Evolutionary conservation across 2,797 vertebrate genomes (phyloP).

Genomic region (Sphenodon punctatus): DNA sequence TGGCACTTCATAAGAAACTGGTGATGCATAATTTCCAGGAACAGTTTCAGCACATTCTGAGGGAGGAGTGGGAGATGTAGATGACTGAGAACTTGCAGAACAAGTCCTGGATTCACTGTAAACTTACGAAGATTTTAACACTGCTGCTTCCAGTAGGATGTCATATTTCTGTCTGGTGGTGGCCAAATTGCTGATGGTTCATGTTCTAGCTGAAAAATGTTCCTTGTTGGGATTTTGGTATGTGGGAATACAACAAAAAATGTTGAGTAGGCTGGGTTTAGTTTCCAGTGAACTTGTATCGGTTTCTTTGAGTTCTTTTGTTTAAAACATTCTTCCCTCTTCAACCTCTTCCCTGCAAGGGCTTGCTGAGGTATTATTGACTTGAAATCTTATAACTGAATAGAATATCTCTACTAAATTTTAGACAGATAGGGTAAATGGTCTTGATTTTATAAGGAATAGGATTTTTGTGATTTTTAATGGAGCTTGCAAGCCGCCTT

Average conservation of each 20-base stretch:
- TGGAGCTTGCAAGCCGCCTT: no score
- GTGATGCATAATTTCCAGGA: no score
- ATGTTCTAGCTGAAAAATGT: conserved; percentile 69
- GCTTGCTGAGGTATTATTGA: conserved; percentile 44
- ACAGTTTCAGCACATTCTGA: no score
- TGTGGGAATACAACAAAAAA: conserved; percentile 54
- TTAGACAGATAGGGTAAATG: no score
- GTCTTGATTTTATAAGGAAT: no score
- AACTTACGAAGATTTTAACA: no score
- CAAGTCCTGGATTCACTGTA: no score
- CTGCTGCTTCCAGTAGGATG: no score
- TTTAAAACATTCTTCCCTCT: background rate
- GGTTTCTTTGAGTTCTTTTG: conserved; percentile 58
- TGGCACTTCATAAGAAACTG: no score
- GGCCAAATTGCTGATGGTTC: conserved; percentile 81
- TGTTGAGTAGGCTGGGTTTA: conserved; percentile 63
- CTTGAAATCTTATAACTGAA: conserved; percentile 13
- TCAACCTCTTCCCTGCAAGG: conserved; percentile 38
- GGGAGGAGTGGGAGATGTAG: no score
- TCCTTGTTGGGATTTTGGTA: conserved; percentile 61
- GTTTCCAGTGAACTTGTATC: conserved; percentile 38
- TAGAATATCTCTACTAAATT: conserved; percentile 39
- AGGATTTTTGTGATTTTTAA: no score
- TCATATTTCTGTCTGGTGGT: conserved; percentile 77
- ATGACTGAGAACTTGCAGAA: no score